Evolutionary conservation across 2,113 vertebrate species (phyloP), one percentile per base, ranked within the genome.

Genomic region (Nasalis larvatus): DNA sequence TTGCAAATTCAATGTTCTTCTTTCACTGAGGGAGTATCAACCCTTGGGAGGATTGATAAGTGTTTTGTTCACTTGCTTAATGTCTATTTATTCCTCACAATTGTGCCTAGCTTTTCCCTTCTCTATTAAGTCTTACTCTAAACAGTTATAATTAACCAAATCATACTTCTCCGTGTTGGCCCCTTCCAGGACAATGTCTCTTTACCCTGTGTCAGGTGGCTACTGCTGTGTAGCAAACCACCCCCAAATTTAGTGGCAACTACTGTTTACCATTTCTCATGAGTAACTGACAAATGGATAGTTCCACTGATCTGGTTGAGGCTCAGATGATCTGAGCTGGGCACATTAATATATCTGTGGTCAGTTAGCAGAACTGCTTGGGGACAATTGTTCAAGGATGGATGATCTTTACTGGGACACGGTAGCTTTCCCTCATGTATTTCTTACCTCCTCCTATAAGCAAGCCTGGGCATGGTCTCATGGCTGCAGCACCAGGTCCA

Each of bases 1-100:
- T 17, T 47, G 77, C 56, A 91, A 68, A 81, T 93, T 94, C 76
- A 97, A 82, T 92, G 88, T 89, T 54, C 42, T 94, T 40, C 37
- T 78, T 42, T 96, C 74, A 83, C 40, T 6, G 47, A 83, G 49
- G 40, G 60, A 86, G 32, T 52, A 35, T 23, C 14, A 78, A 20
- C 45, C 60, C 69, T 85, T 56, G 89, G 60, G 45, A 85, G 73
- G 27, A 69, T 45, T 88, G 68, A 35, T 69, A 52, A 47, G 78
- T 96, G 66, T 82, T 96, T 90, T 45, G 27, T 84, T 82, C 35
- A 73, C 37, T 77, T 66, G 49, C 4, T 93, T 35, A 73, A 73
- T 93, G 18, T 91, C 35, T 78, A 23, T 89, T 91, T 82, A 81
- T 58, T 49, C 14, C 45, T 89, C 49, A 35, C 54, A 95, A 78